Evolutionary conservation across 2,888 invertebrate species (phyloP).

Genomic region (Apotomis betuletana): DNA sequence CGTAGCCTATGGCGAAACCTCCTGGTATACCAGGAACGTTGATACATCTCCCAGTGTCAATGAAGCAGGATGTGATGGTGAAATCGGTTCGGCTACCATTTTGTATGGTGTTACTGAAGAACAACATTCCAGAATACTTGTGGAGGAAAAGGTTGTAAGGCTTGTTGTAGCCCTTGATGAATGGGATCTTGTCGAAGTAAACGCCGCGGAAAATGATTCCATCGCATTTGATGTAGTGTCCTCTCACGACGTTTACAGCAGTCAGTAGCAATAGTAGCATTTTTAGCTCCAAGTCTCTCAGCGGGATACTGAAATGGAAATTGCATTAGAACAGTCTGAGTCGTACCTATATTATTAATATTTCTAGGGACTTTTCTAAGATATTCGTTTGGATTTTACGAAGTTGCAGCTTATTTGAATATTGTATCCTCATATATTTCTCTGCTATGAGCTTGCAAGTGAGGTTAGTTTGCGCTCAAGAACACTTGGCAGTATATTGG

Average conservation of each 20-base stretch:
- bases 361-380: conserved; percentile 1
- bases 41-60: conserved; percentile 56
- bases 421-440: conserved; percentile 10
- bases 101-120: conserved; percentile 70
- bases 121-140: conserved; percentile 65
- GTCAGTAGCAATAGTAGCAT: conserved; percentile 29
- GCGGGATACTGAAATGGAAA: conserved; percentile 27
- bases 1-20: conserved; percentile 72
- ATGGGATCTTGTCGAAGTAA: conserved; percentile 62
- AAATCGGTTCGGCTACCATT: conserved; percentile 64
- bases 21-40: conserved; percentile 62
- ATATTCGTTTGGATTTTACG: conserved; percentile 15
- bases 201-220: conserved; percentile 67
- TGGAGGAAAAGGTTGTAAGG: conserved; percentile 70
- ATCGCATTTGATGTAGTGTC: conserved; percentile 52
- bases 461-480: conserved; percentile 1
- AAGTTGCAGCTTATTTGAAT: conserved; percentile 10
- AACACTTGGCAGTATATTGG: neutral
- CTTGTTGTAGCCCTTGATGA: conserved; percentile 59
- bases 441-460: conserved; percentile 3
- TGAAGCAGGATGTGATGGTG: conserved; percentile 61
- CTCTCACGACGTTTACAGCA: neutral
- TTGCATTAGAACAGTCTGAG: conserved; percentile 8
- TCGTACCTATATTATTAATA: conserved; percentile 23
- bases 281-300: neutral